A percentile compares a stretch with the other conserved stretches of the same genome.
Conservation (phyloP, 1,140 invertebrate genomes). For the Drosophila carrolli region DNA sequence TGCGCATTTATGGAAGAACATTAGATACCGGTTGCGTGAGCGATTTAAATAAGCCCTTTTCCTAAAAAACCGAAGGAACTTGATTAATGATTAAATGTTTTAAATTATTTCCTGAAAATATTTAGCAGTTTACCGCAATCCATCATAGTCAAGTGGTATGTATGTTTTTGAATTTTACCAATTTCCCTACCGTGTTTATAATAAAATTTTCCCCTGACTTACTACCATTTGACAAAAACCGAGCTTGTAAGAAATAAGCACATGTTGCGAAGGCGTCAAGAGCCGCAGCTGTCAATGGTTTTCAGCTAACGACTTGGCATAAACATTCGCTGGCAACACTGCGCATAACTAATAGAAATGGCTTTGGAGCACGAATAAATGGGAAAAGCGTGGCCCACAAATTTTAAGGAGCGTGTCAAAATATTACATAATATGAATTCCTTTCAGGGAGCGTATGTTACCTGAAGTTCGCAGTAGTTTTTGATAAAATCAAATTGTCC, state of each 20-base stretch:
- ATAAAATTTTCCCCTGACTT: not conserved
- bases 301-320: slow-evolving; percentile 26
- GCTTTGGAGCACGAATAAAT: slow-evolving; percentile 17
- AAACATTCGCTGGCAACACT: slow-evolving; percentile 17
- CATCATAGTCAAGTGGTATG: slow-evolving; percentile 21
- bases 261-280: slow-evolving; percentile 23
- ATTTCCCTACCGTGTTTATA: not conserved
- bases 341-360: slow-evolving; percentile 26
- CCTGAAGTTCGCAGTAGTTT: not conserved
- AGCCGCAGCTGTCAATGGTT: slow-evolving; percentile 33
- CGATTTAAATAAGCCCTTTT: slow-evolving; percentile 16
- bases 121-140: slow-evolving; percentile 2
- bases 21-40: slow-evolving; percentile 41
- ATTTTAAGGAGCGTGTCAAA: slow-evolving; percentile 7
- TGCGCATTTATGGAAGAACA: slow-evolving; percentile 12
- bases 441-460: slow-evolving; percentile 1
- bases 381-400: slow-evolving; percentile 1
- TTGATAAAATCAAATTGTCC: too few relatives aligned
- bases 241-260: slow-evolving; percentile 4
- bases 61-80: not conserved
- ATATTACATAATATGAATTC: not conserved
- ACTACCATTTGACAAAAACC: slow-evolving; percentile 10
- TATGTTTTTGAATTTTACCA: slow-evolving; percentile 12
- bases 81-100: slow-evolving; percentile 16
- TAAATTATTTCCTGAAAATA: not conserved